phyloP scores from a whole-genome alignment of 2,888 invertebrate species.

The Apotomis turbidana region DNA sequence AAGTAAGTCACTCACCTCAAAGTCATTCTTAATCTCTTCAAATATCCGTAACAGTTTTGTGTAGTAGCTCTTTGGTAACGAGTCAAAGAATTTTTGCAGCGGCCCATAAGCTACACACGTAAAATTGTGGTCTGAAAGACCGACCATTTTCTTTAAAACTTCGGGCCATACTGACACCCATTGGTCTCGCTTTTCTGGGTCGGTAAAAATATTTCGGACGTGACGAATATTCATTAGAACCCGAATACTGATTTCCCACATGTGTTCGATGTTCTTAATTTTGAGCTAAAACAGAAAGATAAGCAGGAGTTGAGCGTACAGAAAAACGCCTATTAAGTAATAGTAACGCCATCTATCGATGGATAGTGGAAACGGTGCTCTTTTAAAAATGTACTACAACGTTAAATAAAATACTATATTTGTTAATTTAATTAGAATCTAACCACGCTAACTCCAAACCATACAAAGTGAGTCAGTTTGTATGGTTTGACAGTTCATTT shows the following conservation, averaged over 20 bases:
- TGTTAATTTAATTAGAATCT: no score
- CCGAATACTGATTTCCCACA: conserved; percentile 85
- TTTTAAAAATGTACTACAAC: no score
- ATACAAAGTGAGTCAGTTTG: no score
- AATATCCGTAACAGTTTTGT: conserved; percentile 80
- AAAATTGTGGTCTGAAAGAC: conserved; percentile 87
- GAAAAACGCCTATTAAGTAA: background rate
- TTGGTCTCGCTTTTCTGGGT: conserved; percentile 85
- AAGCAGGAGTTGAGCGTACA: conserved; percentile 1
- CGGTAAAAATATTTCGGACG: conserved; percentile 86
- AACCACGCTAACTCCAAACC: no score
- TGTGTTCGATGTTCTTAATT: conserved; percentile 86
- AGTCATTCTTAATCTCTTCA: conserved; percentile 84
- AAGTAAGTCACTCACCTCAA: conserved; percentile 71
- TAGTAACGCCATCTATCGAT: background rate
- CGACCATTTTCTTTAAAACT: conserved; percentile 85
- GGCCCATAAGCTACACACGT: conserved; percentile 86
- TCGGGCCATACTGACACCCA: conserved; percentile 85
- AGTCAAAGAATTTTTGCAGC: conserved; percentile 84
- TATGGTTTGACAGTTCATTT: no score
- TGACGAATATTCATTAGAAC: conserved; percentile 85
- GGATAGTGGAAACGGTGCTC: no score
- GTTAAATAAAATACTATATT: no score
- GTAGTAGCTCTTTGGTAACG: conserved; percentile 82
- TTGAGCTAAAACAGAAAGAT: conserved; percentile 74